A percentile compares a stretch with the other conserved stretches of the same genome.
Evolutionary conservation across 2,888 invertebrate species (phyloP).

Genomic region (Lumbricus terrestris): DNA sequence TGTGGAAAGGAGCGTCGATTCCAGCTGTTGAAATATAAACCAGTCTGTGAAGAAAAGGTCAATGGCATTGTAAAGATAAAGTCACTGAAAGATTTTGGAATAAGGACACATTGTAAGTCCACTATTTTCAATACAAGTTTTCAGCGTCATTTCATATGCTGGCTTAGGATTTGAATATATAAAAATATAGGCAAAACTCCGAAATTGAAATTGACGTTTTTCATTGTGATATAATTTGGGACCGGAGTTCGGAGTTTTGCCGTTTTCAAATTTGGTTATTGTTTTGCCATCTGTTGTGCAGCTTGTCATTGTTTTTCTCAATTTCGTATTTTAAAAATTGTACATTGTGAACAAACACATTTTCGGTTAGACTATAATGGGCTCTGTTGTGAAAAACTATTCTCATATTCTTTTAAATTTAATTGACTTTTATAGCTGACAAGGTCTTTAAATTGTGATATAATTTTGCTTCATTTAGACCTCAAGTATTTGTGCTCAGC

Average conservation of each 20-base stretch:
- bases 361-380: not conserved
- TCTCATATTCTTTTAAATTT: not conserved
- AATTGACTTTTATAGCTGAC: not conserved
- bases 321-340: too few species aligned
- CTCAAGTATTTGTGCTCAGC: not conserved
- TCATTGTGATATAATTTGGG: too few species aligned
- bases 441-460: not conserved
- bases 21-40: not conserved
- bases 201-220: too few species aligned
- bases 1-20: not conserved
- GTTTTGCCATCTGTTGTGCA: not conserved
- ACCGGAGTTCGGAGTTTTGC: too few species aligned
- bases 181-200: too few species aligned
- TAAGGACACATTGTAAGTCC: not conserved
- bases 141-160: not conserved
- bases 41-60: not conserved
- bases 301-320: not conserved
- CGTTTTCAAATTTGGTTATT: not conserved
- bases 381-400: not conserved
- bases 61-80: too few species aligned
- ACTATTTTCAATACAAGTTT: not conserved
- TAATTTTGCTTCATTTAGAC: not conserved
- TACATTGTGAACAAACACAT: too few species aligned
- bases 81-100: not conserved
- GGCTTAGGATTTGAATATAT: not conserved